Evolutionary conservation across 1,140 invertebrate genomes (phyloP), one percentile per base, ranked within the genome.

Genomic region (Rhyzopertha dominica): DNA sequence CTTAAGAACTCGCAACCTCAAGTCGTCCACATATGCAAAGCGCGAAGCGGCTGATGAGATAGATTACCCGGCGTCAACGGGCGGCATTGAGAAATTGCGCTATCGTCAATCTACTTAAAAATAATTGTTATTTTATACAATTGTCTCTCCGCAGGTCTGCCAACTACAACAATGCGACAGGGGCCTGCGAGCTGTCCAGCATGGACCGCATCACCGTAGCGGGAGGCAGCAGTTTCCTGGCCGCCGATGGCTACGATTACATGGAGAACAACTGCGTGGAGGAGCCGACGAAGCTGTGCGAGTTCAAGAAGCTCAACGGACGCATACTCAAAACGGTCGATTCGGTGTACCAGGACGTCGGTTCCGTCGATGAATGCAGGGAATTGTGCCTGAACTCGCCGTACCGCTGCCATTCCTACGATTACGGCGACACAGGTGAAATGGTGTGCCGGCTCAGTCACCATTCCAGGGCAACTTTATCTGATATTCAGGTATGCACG

Each of bases 261-360:
- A 76, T 92, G 63, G 89, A 94, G 62, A 90, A 90, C 63, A 89
- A 92, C 66, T 94, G 90, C 65, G 85, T 90, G 7, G 85, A 90
- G 52, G 87, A 91, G 62, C 88, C 89, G 2, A 85, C 87, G 10
- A 90, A 90, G 67, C 71, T 95, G 28, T 95, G 92, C 69, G 90
- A 95, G 63, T 95, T 95, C 70, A 90, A 91, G 63, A 89, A 90
- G 56, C 74, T 93, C 53, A 79, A 77, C 19, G 89, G 89, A 0
- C 78, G 87, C 43, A 94, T 95, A 52, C 69, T 95, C 20, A 95
- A 95, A 69, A 95, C 92, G 0, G 91, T 95, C 2, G 91, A 95
- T 59, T 90, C 89, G 2, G 90, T 95, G 4, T 93, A 90, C 61
- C 87, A 91, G 71, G 88, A 92, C 56, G 84, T 93, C 1, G 82